A percentile compares a stretch with the other conserved stretches of the same genome.
These are phyloP conservation scores for Perca flavescens DNA, from an alignment of 2,113 vertebrate species.

Conservation along the genomic window DNA sequence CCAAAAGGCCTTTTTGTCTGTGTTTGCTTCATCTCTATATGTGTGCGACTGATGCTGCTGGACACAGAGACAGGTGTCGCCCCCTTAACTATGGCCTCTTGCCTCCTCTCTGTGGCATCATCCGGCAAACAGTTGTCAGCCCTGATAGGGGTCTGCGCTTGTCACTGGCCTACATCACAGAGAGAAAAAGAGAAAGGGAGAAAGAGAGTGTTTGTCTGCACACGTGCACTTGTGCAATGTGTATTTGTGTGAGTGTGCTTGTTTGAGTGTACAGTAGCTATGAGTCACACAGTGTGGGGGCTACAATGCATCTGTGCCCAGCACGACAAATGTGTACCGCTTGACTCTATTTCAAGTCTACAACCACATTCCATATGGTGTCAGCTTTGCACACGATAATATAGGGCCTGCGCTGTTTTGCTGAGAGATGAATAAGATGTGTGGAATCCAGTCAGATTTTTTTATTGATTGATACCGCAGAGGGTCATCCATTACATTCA, in stretches of 20 bases:
- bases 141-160: constrained; percentile 72
- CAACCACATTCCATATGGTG: constrained; percentile 79
- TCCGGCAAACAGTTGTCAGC: constrained; percentile 79
- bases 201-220: constrained; percentile 39
- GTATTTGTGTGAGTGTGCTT: constrained; percentile 19
- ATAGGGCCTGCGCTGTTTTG: constrained; percentile 17
- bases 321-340: constrained; percentile 75
- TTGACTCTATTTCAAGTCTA: constrained; percentile 75
- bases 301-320: constrained; percentile 80
- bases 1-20: not conserved
- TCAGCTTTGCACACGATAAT: constrained; percentile 52
- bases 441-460: constrained; percentile 19
- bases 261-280: constrained; percentile 67
- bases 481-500: constrained; percentile 1
- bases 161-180: constrained; percentile 63
- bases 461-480: not conserved
- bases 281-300: constrained; percentile 81
- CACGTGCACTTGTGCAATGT: constrained; percentile 20
- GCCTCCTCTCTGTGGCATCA: constrained; percentile 66
- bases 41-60: constrained; percentile 30
- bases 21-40: not conserved
- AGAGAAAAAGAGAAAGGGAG: constrained; percentile 17
- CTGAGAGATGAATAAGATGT: constrained; percentile 52
- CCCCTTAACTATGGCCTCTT: constrained; percentile 57
- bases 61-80: constrained; percentile 64